Conservation (phyloP, 2,113 vertebrate genomes). For the Hypanus sabinus region DNA sequence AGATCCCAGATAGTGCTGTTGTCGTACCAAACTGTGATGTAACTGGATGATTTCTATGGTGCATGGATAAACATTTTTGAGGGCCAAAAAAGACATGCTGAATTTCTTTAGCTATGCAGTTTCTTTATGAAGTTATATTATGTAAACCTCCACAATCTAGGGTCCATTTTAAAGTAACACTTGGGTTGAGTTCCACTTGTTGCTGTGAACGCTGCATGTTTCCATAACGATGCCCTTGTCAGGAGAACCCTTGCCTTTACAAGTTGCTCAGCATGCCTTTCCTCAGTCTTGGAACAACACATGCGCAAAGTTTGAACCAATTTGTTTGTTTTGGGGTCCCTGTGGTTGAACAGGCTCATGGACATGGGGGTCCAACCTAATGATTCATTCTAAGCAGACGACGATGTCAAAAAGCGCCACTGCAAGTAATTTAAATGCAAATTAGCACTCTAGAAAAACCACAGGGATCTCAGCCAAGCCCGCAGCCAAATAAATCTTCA, state of each 20-base stretch:
- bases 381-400: background rate
- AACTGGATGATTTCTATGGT: no score
- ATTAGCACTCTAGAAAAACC: background rate
- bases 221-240: background rate
- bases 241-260: background rate
- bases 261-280: no score
- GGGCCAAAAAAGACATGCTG: no score
- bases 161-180: background rate
- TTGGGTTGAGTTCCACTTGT: background rate
- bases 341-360: background rate
- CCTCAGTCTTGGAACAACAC: background rate
- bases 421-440: slow-evolving; percentile 34
- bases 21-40: no score
- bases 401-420: background rate
- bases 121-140: no score
- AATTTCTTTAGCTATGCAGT: no score
- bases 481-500: background rate
- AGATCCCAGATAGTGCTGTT: no score
- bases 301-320: background rate
- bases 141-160: no score
- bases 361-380: background rate
- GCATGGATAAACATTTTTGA: no score
- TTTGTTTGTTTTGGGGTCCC: background rate
- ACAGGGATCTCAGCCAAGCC: background rate
- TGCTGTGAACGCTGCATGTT: background rate